Evolutionary conservation across 2,888 invertebrate species (phyloP).

Genomic region (Conomelus anceps): DNA sequence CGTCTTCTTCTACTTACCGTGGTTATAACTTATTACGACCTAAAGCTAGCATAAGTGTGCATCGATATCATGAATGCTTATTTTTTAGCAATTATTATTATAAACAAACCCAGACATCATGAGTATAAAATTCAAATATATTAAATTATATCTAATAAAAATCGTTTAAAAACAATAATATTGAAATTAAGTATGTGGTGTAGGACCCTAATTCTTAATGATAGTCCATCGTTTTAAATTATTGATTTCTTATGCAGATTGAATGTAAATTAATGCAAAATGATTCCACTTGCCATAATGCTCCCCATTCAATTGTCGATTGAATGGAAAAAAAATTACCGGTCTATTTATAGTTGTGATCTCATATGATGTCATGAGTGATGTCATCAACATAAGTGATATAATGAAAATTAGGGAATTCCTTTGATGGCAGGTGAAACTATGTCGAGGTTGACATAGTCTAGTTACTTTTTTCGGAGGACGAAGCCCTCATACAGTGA

Average conservation of each 20-base stretch:
- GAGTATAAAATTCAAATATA: too few relatives aligned
- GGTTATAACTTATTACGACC: too few relatives aligned
- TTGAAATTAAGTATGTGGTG: too few relatives aligned
- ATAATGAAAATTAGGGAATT: background rate
- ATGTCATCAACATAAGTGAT: too few relatives aligned
- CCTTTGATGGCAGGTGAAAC: background rate
- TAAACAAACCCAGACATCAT: too few relatives aligned
- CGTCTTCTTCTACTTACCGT: too few relatives aligned
- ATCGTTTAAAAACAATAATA: too few relatives aligned
- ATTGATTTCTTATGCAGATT: background rate
- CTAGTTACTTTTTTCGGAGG: background rate
- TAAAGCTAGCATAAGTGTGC: too few relatives aligned
- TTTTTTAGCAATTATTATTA: too few relatives aligned
- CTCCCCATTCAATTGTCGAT: background rate
- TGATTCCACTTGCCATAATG: background rate
- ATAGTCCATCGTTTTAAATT: background rate
- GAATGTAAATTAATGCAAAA: background rate
- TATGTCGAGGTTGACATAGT: background rate
- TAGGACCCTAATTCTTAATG: background rate
- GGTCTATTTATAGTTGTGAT: background rate
- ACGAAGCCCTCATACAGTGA: too few relatives aligned
- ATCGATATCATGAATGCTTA: too few relatives aligned
- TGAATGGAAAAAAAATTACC: background rate
- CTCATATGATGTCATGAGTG: background rate
- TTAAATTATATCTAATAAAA: too few relatives aligned